Conservation (phyloP, 2,888 invertebrate species). For the Drosophila prolongata region DNA sequence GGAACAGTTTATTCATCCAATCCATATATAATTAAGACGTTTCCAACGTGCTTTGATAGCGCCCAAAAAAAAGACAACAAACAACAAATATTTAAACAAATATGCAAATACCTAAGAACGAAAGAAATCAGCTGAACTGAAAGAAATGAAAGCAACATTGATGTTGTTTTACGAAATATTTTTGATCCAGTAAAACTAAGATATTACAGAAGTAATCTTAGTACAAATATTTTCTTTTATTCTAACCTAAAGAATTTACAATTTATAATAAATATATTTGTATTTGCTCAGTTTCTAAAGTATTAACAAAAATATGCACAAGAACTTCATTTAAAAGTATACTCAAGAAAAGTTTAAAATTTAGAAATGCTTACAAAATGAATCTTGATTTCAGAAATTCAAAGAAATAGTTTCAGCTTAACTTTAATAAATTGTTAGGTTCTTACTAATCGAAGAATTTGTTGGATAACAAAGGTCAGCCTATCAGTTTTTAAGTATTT, state of each 20-base stretch:
- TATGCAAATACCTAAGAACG: constrained; percentile 6
- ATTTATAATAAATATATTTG: neutral
- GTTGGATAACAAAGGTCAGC: constrained; percentile 9
- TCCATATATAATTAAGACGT: constrained; percentile 45
- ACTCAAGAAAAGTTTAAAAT: too few species aligned
- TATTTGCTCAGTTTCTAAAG: too few species aligned
- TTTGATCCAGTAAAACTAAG: neutral
- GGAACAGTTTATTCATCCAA: constrained; percentile 30
- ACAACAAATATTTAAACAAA: constrained; percentile 22
- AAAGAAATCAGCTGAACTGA: neutral
- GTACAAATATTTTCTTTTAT: too few species aligned
- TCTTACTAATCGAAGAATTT: too few species aligned
- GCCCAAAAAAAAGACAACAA: constrained; percentile 43
- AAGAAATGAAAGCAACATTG: neutral
- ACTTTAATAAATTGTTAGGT: too few species aligned
- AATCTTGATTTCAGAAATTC: too few species aligned
- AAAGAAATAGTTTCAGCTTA: too few species aligned
- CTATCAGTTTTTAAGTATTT: constrained; percentile 10
- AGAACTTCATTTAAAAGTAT: too few species aligned
- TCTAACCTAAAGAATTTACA: neutral
- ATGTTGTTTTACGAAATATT: neutral
- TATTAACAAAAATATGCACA: too few species aligned
- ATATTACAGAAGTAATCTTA: too few species aligned
- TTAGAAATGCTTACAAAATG: too few species aligned
- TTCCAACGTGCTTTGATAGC: constrained; percentile 63